phyloP scores from a whole-genome alignment of 2,113 vertebrate genomes.

The Ardeotis arabs region DNA sequence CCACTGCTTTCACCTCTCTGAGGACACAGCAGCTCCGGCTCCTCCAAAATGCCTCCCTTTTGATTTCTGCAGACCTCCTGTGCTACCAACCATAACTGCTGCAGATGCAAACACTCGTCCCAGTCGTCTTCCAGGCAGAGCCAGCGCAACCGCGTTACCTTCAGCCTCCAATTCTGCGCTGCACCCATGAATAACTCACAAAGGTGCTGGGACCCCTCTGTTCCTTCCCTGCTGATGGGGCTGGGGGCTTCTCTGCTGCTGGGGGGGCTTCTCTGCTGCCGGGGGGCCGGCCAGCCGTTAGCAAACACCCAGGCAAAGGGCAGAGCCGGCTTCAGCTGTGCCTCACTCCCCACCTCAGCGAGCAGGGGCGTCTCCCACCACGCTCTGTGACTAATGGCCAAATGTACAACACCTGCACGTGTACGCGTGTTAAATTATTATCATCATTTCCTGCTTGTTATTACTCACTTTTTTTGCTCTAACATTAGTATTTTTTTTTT shows the following conservation, averaged over 20 bases:
- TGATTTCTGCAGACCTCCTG: background rate
- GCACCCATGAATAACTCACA: background rate
- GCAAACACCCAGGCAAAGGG: background rate
- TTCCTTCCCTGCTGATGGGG: background rate
- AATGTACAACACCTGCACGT: conserved; percentile 33
- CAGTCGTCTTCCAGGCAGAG: background rate
- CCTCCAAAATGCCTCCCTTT: background rate
- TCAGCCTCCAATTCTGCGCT: background rate
- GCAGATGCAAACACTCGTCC: background rate
- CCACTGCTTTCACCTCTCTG: background rate
- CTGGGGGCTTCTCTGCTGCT: accelerated
- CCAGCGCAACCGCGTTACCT: background rate
- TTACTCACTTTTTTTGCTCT: conserved; percentile 10
- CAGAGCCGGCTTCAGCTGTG: background rate
- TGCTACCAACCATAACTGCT: background rate
- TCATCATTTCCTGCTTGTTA: conserved; percentile 55
- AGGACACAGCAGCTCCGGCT: background rate
- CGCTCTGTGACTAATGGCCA: background rate
- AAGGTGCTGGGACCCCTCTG: background rate
- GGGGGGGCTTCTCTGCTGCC: too few species aligned
- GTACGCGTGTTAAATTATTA: background rate
- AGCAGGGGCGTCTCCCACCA: background rate
- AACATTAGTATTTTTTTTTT: background rate
- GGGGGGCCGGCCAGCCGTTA: background rate
- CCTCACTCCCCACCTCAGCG: background rate